Evolutionary conservation across 2,797 vertebrate species (phyloP), one percentile per base, ranked within the genome.

Genomic region (Sphaeramia orbicularis): DNA sequence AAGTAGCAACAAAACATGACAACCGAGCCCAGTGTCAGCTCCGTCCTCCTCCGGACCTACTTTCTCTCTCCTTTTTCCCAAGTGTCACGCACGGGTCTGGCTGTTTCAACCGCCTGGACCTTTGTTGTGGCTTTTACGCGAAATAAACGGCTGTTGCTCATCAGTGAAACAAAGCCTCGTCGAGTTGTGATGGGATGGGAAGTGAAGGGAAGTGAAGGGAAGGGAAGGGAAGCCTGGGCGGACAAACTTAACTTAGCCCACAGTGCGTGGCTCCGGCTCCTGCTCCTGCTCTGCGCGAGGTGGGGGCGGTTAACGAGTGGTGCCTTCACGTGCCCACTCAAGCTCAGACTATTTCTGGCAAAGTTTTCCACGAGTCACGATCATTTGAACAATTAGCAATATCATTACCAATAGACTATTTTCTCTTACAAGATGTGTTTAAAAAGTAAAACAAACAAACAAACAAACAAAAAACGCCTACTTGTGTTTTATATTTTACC

Each of bases 201-300:
- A 11, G 54, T 87, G 37, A 89, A 87, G 81, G n/a, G n/a, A n/a
- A n/a, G n/a, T n/a, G n/a, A n/a, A n/a, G n/a, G n/a, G 21, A 24
- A 24, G 21, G 30, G 40, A 43, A 11, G 54, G 87, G 37, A 89
- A 87, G 81, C 87, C 76, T 30, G 75, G 30, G 30, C 14, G 89
- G 91, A 91, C 89, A 92, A 93, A 94, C 89, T 90, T 91, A 47
- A 94, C 89, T 90, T 90, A 49, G 32, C 48, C 65, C 62, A n/a
- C 74, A 51, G 68, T 35, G 42, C 19, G 62, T 47, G 57, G 50
- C 60, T 67, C 35, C 44, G 45, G 72, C 81, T 91, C 69, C 81
- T 71, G 86, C 38, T 62, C 64, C 18, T n/a, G n/a, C n/a, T n/a
- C n/a, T n/a, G n/a, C n/a, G n/a, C n/a, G 54, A 1, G 66, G 19